Evolutionary conservation across 2,888 invertebrate genomes (phyloP).

Genomic region (Biston stratarius): DNA sequence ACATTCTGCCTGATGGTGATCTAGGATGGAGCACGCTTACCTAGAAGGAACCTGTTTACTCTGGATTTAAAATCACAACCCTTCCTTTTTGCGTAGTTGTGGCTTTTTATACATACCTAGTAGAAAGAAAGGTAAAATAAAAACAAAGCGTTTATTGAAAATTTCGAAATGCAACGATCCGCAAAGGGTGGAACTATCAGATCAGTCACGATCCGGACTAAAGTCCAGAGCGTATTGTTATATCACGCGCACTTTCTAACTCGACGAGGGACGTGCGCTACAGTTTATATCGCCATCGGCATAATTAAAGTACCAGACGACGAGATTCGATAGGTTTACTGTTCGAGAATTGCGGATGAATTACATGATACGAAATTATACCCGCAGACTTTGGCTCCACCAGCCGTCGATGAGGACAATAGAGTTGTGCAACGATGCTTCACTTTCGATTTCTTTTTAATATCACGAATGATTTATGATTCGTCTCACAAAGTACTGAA

Average conservation of each 20-base stretch:
- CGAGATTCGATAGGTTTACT: conserved; percentile 52
- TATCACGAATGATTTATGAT: conserved; percentile 59
- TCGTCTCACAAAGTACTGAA: conserved; percentile 43
- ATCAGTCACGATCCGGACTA: conserved; percentile 65
- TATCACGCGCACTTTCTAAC: conserved; percentile 78
- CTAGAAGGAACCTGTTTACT: no score
- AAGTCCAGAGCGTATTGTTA: conserved; percentile 68
- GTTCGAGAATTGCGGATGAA: conserved; percentile 61
- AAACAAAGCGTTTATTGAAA: conserved; percentile 36
- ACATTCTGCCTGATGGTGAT: no score
- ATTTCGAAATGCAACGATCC: conserved; percentile 46
- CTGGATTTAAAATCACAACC: no score
- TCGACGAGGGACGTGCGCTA: conserved; percentile 64
- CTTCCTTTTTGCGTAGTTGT: no score
- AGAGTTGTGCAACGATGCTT: conserved; percentile 66
- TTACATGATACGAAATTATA: conserved; percentile 57
- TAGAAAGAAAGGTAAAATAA: conserved; percentile 14
- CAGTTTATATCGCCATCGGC: conserved; percentile 74
- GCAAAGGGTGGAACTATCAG: conserved; percentile 59
- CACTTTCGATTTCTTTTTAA: conserved; percentile 71
- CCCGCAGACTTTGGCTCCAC: conserved; percentile 38
- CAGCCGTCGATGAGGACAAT: conserved; percentile 66
- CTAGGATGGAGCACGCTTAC: no score
- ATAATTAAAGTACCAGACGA: conserved; percentile 72
- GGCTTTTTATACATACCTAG: neutral